These are phyloP conservation scores for Prionailurus viverrinus DNA, from an alignment of 2,113 vertebrate species.

Conservation along the genomic window DNA sequence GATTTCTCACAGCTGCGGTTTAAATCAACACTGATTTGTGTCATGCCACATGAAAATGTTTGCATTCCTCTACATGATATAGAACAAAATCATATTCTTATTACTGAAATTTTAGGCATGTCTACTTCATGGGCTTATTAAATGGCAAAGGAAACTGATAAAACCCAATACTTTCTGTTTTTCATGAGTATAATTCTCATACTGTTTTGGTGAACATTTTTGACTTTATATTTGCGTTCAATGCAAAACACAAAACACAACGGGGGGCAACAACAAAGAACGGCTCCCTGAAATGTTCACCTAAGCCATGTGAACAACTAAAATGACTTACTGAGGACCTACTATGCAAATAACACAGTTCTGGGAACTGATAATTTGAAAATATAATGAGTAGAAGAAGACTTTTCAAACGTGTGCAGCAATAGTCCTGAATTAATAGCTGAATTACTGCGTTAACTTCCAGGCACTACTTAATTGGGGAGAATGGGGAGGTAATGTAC, in stretches of 20 bases:
- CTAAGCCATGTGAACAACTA: not conserved
- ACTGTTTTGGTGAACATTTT: not conserved
- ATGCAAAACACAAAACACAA: not conserved
- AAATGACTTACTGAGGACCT: not conserved
- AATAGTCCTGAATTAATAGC: not conserved
- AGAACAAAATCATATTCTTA: not conserved
- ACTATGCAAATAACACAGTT: not conserved
- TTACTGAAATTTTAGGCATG: not conserved
- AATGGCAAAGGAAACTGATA: not conserved
- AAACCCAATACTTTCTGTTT: not conserved
- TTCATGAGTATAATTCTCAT: not conserved
- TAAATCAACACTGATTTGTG: not conserved
- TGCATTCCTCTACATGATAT: not conserved
- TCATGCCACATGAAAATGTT: not conserved
- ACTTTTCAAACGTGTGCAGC: not conserved
- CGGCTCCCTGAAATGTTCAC: not conserved
- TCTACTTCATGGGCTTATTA: not conserved
- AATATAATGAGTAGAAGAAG: not conserved
- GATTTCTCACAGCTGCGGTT: slow-evolving; percentile 6
- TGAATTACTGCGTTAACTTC: not conserved
- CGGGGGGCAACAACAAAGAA: not conserved
- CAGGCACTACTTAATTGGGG: no score
- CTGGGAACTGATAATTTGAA: not conserved
- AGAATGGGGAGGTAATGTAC: not conserved
- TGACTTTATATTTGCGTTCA: not conserved